Evolutionary conservation across 2,888 invertebrate genomes (phyloP).

Genomic region (Meteorus cinctellus): DNA sequence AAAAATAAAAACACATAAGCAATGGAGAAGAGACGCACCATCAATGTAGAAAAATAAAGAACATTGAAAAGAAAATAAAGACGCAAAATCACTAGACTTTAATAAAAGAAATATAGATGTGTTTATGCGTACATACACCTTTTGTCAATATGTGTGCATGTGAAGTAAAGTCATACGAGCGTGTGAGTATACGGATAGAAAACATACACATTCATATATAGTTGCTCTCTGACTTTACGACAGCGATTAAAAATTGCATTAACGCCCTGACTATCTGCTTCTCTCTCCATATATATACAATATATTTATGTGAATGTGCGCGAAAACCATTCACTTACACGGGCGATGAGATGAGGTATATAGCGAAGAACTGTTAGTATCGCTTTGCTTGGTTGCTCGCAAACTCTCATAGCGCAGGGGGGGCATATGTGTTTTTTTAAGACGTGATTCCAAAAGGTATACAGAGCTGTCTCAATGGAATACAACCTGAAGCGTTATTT

Average conservation of each 20-base stretch:
- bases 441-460: constrained; percentile 10
- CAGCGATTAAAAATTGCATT: constrained; percentile 71
- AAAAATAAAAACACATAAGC: neutral
- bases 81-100: constrained; percentile 11
- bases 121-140: neutral
- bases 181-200: constrained; percentile 40
- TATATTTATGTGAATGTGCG: constrained; percentile 4
- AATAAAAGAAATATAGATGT: constrained; percentile 7
- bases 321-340: constrained; percentile 16
- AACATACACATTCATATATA: constrained; percentile 46
- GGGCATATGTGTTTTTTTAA: constrained; percentile 11
- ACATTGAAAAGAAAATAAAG: neutral
- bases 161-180: neutral
- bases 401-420: neutral
- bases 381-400: constrained; percentile 1
- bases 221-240: constrained; percentile 66
- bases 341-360: constrained; percentile 14
- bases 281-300: neutral
- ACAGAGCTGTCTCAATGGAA: constrained; percentile 4
- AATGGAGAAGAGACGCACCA: neutral
- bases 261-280: constrained; percentile 52
- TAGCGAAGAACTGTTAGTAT: neutral
- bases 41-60: neutral
- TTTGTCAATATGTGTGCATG: neutral
- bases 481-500: neutral